phyloP scores from a whole-genome alignment of 2,888 invertebrate genomes.

The Hemistola chrysoprasaria region DNA sequence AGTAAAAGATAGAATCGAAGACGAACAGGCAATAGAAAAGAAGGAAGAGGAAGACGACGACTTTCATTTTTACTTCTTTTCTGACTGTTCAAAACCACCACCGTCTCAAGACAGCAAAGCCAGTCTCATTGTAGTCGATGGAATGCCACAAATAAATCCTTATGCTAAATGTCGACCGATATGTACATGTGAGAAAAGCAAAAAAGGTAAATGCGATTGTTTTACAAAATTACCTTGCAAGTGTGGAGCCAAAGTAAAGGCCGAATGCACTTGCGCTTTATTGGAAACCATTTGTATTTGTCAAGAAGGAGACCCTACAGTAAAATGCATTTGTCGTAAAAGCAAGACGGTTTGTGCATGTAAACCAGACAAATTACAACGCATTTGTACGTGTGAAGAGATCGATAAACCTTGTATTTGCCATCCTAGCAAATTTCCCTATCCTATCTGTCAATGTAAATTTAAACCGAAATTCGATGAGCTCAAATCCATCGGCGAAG shows the following conservation, averaged over 20 bases:
- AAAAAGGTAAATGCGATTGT: slow-evolving; percentile 58
- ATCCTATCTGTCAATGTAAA: slow-evolving; percentile 58
- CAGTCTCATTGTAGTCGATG: slow-evolving; percentile 59
- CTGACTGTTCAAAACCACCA: slow-evolving; percentile 59
- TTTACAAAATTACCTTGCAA: slow-evolving; percentile 53
- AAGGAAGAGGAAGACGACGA: slow-evolving; percentile 52
- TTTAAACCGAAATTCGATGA: slow-evolving; percentile 42
- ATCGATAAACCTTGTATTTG: slow-evolving; percentile 67
- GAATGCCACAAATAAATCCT: slow-evolving; percentile 61
- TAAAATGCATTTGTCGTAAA: slow-evolving; percentile 51
- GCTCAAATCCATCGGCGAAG: slow-evolving; percentile 23
- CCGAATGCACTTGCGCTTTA: slow-evolving; percentile 55
- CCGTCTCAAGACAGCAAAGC: slow-evolving; percentile 47
- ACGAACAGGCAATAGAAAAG: slow-evolving; percentile 33
- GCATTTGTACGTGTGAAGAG: slow-evolving; percentile 54
- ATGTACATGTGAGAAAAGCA: slow-evolving; percentile 54
- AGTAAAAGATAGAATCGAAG: slow-evolving; percentile 41
- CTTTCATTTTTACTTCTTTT: slow-evolving; percentile 72
- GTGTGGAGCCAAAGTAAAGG: slow-evolving; percentile 55
- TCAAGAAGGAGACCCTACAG: slow-evolving; percentile 41
- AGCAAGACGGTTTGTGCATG: slow-evolving; percentile 55
- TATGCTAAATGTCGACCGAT: slow-evolving; percentile 30
- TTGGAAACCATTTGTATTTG: slow-evolving; percentile 59
- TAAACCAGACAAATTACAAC: slow-evolving; percentile 47
- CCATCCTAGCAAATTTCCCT: slow-evolving; percentile 50